These are phyloP conservation scores for Psettodes erumei DNA, from an alignment of 2,113 vertebrate species.

Conservation along the genomic window DNA sequence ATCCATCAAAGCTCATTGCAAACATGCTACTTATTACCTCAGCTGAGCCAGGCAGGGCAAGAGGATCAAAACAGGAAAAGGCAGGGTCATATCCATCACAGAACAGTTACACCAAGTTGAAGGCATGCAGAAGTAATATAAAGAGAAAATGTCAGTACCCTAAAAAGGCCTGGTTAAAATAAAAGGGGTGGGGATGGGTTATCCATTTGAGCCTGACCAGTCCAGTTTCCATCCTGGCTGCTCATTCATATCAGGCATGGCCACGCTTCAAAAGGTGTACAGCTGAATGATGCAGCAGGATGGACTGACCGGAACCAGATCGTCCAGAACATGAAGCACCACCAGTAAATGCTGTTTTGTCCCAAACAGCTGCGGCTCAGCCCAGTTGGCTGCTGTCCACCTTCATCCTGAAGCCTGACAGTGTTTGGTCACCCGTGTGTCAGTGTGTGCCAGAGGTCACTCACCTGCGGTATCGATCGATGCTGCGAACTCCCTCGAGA, in stretches of 20 bases:
- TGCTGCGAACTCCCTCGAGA: conserved; percentile 26
- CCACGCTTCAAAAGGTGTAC: background rate
- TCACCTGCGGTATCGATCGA: conserved; percentile 66
- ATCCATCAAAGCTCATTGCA: conserved; percentile 58
- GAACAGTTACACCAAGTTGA: conserved; percentile 17
- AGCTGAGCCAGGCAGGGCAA: conserved; percentile 11
- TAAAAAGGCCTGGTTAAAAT: background rate
- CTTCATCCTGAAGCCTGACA: conserved; percentile 9
- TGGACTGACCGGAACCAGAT: background rate
- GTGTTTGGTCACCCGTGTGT: conserved; percentile 22
- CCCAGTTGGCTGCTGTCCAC: conserved; percentile 25
- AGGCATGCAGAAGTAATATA: background rate
- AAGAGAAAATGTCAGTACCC: background rate
- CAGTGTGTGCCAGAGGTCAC: conserved; percentile 63
- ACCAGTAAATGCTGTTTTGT: conserved; percentile 53
- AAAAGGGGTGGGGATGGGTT: background rate
- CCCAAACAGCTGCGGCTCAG: conserved; percentile 32
- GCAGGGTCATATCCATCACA: conserved; percentile 10
- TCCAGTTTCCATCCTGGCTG: background rate
- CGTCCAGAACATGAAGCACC: conserved; percentile 15
- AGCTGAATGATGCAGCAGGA: background rate
- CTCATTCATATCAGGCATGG: background rate
- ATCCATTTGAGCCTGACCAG: background rate
- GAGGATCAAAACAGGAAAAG: conserved; percentile 54
- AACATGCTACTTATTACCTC: conserved; percentile 39